Evolutionary conservation across 2,797 vertebrate species (phyloP).

Genomic region (Chromobotia macracanthus): DNA sequence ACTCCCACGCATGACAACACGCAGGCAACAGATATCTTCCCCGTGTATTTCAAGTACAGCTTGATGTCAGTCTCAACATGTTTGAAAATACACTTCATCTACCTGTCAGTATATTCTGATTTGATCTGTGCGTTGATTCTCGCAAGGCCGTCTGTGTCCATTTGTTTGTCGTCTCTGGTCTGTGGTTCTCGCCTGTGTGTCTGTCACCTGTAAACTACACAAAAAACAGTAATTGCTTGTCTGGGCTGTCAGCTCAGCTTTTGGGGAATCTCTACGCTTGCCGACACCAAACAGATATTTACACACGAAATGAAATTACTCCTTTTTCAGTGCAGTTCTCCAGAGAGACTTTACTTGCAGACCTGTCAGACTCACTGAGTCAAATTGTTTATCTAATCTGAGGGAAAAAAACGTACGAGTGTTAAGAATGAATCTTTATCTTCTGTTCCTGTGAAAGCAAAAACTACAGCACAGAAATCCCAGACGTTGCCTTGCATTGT

Average conservation of each 20-base stretch:
- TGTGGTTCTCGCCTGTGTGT: constrained; percentile 29
- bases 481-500: neutral
- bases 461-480: constrained; percentile 5
- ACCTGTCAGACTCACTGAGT: constrained; percentile 56
- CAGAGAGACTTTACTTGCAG: constrained; percentile 53
- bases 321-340: constrained; percentile 49
- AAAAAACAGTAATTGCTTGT: constrained; percentile 67
- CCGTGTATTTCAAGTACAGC: neutral
- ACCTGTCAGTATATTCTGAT: neutral
- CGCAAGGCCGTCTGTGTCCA: constrained; percentile 6
- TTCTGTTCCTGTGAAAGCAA: neutral
- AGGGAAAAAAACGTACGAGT: constrained; percentile 25
- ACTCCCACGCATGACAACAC: constrained; percentile 1
- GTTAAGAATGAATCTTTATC: constrained; percentile 23
- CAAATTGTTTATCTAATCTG: constrained; percentile 59
- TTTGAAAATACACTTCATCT: constrained; percentile 34
- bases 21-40: neutral
- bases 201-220: constrained; percentile 59
- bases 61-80: constrained; percentile 4
- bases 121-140: constrained; percentile 1
- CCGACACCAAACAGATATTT: constrained; percentile 67
- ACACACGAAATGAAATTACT: constrained; percentile 64
- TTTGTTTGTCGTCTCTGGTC: neutral
- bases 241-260: constrained; percentile 61
- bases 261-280: constrained; percentile 53